A percentile compares a stretch with the other conserved stretches of the same genome.
These are phyloP conservation scores for Liasis olivaceus DNA, from an alignment of 2,797 vertebrate genomes.

Conservation along the genomic window DNA sequence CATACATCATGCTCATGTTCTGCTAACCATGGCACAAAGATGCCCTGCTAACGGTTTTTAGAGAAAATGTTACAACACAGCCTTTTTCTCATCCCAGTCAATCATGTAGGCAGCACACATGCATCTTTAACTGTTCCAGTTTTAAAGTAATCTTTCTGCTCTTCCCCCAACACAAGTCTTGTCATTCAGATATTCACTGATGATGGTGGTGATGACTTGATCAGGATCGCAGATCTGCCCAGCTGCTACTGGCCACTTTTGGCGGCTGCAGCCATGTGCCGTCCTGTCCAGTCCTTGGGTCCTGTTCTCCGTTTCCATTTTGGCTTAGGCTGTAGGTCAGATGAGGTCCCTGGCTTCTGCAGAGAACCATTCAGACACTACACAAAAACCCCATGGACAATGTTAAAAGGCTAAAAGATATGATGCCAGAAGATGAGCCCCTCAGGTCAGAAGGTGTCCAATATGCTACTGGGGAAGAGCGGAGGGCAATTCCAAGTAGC, in stretches of 20 bases:
- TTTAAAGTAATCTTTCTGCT: background rate
- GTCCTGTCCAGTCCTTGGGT: background rate
- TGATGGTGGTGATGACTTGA: background rate
- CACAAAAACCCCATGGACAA: too few species aligned
- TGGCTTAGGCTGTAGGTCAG: background rate
- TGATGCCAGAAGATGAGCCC: too few species aligned
- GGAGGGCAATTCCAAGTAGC: too few species aligned
- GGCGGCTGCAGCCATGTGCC: background rate
- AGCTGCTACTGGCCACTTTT: background rate
- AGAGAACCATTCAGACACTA: background rate
- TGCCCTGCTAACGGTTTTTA: background rate
- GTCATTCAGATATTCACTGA: background rate
- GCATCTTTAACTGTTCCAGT: background rate
- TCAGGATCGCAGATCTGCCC: background rate
- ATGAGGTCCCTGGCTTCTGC: background rate
- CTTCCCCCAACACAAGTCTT: background rate
- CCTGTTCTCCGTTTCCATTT: background rate
- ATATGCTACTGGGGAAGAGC: too few species aligned
- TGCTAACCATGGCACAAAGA: background rate
- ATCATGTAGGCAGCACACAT: background rate
- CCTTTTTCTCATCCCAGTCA: background rate
- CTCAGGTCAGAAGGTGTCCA: too few species aligned
- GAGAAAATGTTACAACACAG: background rate
- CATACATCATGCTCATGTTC: background rate
- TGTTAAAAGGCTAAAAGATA: too few species aligned